A percentile compares a stretch with the other conserved stretches of the same genome.
Conservation (phyloP, 2,797 vertebrate genomes). For the Falco cherrug region DNA sequence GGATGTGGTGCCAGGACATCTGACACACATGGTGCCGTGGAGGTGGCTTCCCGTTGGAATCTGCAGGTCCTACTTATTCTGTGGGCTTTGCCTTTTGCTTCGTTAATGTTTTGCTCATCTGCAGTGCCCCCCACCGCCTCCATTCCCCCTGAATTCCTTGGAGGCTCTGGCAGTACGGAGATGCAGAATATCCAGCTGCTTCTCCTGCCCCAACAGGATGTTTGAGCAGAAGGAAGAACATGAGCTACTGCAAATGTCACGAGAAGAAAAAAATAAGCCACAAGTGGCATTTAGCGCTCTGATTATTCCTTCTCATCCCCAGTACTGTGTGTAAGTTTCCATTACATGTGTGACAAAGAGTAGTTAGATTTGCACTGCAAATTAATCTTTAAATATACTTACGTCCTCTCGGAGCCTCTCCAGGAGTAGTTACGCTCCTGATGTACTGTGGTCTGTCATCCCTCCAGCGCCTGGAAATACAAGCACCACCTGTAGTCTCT, state of each 20-base stretch:
- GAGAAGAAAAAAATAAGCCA: background rate
- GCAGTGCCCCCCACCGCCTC: accelerated
- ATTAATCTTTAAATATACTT: background rate
- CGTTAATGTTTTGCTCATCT: accelerated
- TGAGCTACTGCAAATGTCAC: background rate
- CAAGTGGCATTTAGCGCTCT: slow-evolving; percentile 36
- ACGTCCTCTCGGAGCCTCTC: accelerated
- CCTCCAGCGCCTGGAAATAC: background rate
- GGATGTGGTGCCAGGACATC: background rate
- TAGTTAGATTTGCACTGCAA: background rate
- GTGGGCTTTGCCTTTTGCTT: background rate
- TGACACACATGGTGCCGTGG: accelerated
- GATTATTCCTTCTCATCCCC: background rate
- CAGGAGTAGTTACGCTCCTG: accelerated
- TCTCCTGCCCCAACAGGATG: background rate
- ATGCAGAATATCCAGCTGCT: accelerated
- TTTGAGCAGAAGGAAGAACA: background rate
- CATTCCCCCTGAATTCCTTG: background rate
- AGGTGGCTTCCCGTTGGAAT: background rate
- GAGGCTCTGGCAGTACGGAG: background rate
- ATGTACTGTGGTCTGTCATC: background rate
- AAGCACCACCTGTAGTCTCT: background rate
- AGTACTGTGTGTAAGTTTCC: background rate
- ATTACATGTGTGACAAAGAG: background rate
- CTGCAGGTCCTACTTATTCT: background rate